Evolutionary conservation across 2,888 invertebrate genomes (phyloP).

Genomic region (Pecten maximus): DNA sequence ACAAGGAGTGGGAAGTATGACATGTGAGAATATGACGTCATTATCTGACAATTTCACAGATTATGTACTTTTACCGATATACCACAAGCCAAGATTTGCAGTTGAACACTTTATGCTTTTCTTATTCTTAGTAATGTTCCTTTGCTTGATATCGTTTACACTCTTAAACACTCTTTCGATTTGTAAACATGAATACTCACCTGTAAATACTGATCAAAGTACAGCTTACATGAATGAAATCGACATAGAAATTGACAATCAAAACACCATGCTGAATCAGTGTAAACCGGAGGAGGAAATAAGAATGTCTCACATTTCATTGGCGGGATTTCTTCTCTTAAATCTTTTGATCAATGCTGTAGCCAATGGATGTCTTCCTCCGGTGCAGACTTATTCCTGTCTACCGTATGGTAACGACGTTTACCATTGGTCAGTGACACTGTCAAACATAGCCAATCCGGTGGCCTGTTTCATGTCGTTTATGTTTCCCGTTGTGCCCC

Average conservation of each 20-base stretch:
- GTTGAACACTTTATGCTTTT: slow-evolving; percentile 87
- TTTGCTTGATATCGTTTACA: slow-evolving; percentile 87
- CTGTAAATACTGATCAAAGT: no score
- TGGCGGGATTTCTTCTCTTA: slow-evolving; percentile 78
- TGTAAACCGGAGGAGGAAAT: background rate
- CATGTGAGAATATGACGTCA: slow-evolving; percentile 60
- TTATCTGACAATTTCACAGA: slow-evolving; percentile 82
- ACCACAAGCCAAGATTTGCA: slow-evolving; percentile 85
- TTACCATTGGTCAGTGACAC: slow-evolving; percentile 90
- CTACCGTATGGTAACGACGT: slow-evolving; percentile 90
- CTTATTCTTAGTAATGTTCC: slow-evolving; percentile 86
- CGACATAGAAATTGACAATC: background rate
- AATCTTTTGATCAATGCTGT: slow-evolving; percentile 87
- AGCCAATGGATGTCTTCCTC: slow-evolving; percentile 90
- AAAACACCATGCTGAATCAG: background rate
- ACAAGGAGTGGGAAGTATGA: slow-evolving; percentile 88
- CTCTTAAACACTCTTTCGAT: slow-evolving; percentile 84
- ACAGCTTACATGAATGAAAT: background rate
- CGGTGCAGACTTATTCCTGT: slow-evolving; percentile 91
- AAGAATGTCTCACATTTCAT: slow-evolving; percentile 41
- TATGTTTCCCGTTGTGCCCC: slow-evolving; percentile 79
- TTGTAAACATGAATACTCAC: slow-evolving; percentile 65
- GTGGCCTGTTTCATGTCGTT: slow-evolving; percentile 87
- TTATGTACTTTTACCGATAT: slow-evolving; percentile 66
- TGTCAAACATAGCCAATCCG: slow-evolving; percentile 92